Conservation (phyloP, 2,113 vertebrate species). For the Chrysemys picta region DNA sequence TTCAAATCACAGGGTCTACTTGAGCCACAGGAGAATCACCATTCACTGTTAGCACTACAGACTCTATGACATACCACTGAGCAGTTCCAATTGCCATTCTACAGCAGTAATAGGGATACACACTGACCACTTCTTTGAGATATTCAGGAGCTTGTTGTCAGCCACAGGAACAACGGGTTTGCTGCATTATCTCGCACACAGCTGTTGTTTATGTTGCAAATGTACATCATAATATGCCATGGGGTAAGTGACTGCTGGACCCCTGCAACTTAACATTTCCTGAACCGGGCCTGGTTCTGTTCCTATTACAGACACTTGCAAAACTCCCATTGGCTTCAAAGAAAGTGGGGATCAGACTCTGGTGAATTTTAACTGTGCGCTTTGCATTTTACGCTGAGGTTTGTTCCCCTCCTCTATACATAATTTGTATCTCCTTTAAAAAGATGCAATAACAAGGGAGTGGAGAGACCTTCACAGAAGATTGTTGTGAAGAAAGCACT, state of each 20-base stretch:
- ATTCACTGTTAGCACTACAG: not conserved
- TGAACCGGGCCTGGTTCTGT: not conserved
- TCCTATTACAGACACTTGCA: not conserved
- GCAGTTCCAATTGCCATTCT: not conserved
- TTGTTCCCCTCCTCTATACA: not conserved
- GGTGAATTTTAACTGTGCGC: not conserved
- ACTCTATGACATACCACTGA: not conserved
- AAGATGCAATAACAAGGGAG: not conserved
- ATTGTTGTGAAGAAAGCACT: not conserved
- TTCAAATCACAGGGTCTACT: not conserved
- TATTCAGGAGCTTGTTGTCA: not conserved
- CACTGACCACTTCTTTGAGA: not conserved
- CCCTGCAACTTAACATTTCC: not conserved
- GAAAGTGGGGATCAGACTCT: not conserved
- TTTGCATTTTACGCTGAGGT: not conserved
- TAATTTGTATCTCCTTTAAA: not conserved
- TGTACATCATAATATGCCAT: not conserved
- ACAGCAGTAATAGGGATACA: not conserved
- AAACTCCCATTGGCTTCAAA: not conserved
- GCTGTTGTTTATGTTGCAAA: not conserved
- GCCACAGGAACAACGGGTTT: not conserved
- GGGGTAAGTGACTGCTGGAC: not conserved
- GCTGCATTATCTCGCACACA: not conserved
- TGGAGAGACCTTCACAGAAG: accelerated
- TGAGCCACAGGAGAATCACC: not conserved